Conservation (phyloP, 2,888 invertebrate species). For the Drosophila buzzatii region DNA sequence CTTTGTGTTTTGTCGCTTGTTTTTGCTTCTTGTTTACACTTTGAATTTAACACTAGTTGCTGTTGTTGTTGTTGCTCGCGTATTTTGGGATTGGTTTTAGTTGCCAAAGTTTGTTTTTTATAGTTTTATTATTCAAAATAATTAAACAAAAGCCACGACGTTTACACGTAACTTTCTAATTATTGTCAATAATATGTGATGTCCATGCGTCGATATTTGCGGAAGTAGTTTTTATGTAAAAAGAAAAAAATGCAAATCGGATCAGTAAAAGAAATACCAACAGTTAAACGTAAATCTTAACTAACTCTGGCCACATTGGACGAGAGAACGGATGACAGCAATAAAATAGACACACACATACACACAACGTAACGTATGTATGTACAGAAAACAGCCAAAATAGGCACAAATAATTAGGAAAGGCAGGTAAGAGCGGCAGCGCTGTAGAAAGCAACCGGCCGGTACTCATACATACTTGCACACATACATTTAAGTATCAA, state of each 20-base stretch:
- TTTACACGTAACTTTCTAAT: slow-evolving; percentile 84
- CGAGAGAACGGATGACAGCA: slow-evolving; percentile 53
- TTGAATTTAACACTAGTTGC: slow-evolving; percentile 66
- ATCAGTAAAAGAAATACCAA: slow-evolving; percentile 55
- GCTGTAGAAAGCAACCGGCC: slow-evolving; percentile 64
- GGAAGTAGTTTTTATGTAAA: slow-evolving; percentile 27
- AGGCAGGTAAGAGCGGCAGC: slow-evolving; percentile 62
- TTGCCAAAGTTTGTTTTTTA: slow-evolving; percentile 70
- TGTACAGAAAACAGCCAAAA: slow-evolving; percentile 51
- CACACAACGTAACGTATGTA: slow-evolving; percentile 19
- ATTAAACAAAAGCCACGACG: slow-evolving; percentile 83
- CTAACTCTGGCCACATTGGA: slow-evolving; percentile 57
- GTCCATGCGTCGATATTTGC: slow-evolving; percentile 29
- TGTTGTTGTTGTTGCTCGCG: slow-evolving; percentile 59
- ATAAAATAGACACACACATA: slow-evolving; percentile 28
- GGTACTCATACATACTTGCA: slow-evolving; percentile 53
- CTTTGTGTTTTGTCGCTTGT: slow-evolving; percentile 39
- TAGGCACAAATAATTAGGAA: slow-evolving; percentile 78
- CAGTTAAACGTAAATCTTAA: slow-evolving; percentile 33
- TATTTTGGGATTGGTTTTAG: slow-evolving; percentile 69
- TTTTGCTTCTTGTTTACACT: slow-evolving; percentile 61
- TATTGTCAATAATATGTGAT: slow-evolving; percentile 36
- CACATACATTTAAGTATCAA: slow-evolving; percentile 24
- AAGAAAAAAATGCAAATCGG: slow-evolving; percentile 38
- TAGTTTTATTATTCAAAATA: slow-evolving; percentile 69